Conservation (phyloP, 1,140 invertebrate species). For the Tetragnatha versicolor region DNA sequence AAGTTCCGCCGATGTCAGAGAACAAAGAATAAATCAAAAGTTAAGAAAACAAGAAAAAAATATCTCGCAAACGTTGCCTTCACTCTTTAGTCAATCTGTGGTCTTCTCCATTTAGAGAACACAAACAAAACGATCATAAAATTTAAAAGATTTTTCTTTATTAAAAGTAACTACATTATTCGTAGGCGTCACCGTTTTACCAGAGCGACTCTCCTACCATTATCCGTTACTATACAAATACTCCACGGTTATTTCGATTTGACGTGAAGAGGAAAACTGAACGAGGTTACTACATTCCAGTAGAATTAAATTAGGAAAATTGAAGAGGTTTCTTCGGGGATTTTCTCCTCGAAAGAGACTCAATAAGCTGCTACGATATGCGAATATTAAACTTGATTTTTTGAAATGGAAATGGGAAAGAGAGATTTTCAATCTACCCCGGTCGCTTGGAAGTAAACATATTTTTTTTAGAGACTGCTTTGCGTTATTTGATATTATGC, state of each 20-base stretch:
- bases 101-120: background rate
- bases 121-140: background rate
- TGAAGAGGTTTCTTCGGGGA: conserved; percentile 21
- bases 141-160: background rate
- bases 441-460: conserved; percentile 19
- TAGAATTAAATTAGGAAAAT: conserved; percentile 32
- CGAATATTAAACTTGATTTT: conserved; percentile 34
- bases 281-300: background rate
- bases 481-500: conserved; percentile 31
- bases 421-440: conserved; percentile 17
- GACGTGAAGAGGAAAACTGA: conserved; percentile 4
- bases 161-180: conserved; percentile 9
- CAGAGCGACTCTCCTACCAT: no score
- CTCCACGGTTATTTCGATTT: background rate
- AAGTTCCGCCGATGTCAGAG: no score
- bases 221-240: background rate
- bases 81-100: background rate
- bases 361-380: conserved; percentile 14
- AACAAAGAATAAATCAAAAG: no score
- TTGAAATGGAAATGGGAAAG: conserved; percentile 26
- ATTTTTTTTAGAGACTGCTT: background rate
- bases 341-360: background rate
- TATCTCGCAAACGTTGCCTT: background rate
- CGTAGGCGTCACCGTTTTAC: background rate
- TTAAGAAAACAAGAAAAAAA: no score